Evolutionary conservation across 2,797 vertebrate species (phyloP).

Genomic region (Chaetophractus vellerosus): DNA sequence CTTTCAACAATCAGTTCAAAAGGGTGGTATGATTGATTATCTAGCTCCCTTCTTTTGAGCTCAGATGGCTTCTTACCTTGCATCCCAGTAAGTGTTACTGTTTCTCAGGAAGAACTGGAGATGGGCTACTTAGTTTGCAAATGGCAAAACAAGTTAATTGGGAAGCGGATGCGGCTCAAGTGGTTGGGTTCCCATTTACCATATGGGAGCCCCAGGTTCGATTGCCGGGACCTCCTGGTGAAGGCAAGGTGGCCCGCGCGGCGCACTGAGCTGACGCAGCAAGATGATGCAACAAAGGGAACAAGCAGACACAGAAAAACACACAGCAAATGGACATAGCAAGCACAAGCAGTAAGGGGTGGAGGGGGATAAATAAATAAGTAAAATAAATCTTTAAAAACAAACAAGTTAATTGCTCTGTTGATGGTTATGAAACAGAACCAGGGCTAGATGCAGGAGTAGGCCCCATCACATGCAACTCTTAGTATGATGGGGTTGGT

Average conservation of each 20-base stretch:
- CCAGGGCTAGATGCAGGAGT: background rate
- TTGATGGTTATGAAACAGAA: background rate
- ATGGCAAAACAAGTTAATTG: background rate
- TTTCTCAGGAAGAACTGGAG: background rate
- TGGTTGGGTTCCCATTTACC: too few relatives aligned
- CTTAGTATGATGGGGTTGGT: background rate
- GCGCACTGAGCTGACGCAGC: too few relatives aligned
- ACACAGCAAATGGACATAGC: too few relatives aligned
- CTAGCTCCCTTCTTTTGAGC: conserved; percentile 32
- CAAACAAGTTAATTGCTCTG: background rate
- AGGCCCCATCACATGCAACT: background rate
- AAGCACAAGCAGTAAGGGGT: too few relatives aligned
- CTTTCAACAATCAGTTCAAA: conserved; percentile 64
- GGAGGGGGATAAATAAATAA: too few relatives aligned
- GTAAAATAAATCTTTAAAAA: too few relatives aligned
- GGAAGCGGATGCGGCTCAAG: too few relatives aligned
- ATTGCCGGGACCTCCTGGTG: too few relatives aligned
- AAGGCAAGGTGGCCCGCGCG: too few relatives aligned
- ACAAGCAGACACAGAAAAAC: too few relatives aligned
- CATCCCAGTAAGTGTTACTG: conserved; percentile 47
- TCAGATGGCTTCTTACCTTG: conserved; percentile 57
- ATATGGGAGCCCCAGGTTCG: too few relatives aligned
- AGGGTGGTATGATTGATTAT: conserved; percentile 13
- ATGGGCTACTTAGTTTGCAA: background rate
- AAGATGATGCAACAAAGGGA: too few relatives aligned